Conservation (phyloP, 92 coral and sea anemone genomes). For the Epizoanthus rinbou region DNA sequence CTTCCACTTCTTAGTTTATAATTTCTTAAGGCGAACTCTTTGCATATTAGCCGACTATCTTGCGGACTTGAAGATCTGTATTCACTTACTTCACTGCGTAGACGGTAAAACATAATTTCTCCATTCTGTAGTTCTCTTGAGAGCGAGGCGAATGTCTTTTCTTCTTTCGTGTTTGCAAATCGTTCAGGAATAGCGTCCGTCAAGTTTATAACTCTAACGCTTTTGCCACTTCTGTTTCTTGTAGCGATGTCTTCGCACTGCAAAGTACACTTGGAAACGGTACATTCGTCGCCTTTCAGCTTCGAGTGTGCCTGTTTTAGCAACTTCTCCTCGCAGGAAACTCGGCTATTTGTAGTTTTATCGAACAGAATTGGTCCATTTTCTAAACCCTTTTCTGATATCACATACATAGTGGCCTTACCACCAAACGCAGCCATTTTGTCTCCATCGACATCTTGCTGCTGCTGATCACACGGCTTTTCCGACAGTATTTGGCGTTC, state of each 20-base stretch:
- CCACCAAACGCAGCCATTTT: conserved; percentile 7
- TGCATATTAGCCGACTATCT: not conserved
- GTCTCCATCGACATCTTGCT: not conserved
- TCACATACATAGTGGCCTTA: conserved; percentile 81
- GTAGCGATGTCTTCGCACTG: not conserved
- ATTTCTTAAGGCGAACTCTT: not conserved
- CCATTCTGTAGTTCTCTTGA: conserved; percentile 29
- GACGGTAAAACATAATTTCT: not conserved
- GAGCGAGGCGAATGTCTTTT: conserved; percentile 11
- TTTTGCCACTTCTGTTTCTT: not conserved
- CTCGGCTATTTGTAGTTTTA: conserved; percentile 46
- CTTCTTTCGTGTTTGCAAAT: not conserved
- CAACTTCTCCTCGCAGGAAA: not conserved
- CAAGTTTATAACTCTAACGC: not conserved
- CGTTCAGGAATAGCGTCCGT: conserved; percentile 1
- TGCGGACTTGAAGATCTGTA: not conserved
- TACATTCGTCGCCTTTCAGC: not conserved
- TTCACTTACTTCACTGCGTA: not conserved
- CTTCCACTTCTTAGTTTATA: not conserved
- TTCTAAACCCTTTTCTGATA: conserved; percentile 69
- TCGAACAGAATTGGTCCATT: conserved; percentile 41
- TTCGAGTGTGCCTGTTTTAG: conserved; percentile 16
- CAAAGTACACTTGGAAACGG: not conserved
- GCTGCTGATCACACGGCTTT: not conserved
- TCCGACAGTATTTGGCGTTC: no score